These are phyloP conservation scores for Drosophila recens DNA, from an alignment of 2,888 invertebrate species.

Conservation along the genomic window DNA sequence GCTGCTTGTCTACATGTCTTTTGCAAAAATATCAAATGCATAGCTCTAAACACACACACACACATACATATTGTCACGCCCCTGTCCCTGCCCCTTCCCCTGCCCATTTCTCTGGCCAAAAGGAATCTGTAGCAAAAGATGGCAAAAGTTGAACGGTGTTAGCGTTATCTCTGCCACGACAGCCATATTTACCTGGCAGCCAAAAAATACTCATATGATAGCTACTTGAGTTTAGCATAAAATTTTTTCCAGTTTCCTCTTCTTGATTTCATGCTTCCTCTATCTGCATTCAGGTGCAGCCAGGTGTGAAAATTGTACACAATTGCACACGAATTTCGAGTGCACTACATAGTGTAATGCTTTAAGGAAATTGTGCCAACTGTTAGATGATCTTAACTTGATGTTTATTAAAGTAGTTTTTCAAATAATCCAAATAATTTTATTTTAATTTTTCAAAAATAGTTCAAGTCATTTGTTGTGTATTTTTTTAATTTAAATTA, in stretches of 20 bases:
- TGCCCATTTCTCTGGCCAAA: neutral
- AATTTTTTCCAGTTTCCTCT: conserved; percentile 18
- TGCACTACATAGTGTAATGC: neutral
- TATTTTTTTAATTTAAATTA: too few relatives aligned
- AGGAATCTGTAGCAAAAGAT: conserved; percentile 4
- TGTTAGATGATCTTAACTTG: too few relatives aligned
- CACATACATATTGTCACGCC: conserved; percentile 12
- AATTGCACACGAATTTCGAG: conserved; percentile 4
- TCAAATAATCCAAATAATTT: too few relatives aligned
- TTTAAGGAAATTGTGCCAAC: too few relatives aligned
- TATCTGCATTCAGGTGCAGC: conserved; percentile 16
- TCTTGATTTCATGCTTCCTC: conserved; percentile 6
- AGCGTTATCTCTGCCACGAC: conserved; percentile 71
- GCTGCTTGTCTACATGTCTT: conserved; percentile 66
- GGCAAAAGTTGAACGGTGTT: conserved; percentile 67
- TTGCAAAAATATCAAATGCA: conserved; percentile 77
- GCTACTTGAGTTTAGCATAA: conserved; percentile 50
- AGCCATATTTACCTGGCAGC: conserved; percentile 79
- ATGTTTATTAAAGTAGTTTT: too few relatives aligned
- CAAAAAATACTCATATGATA: conserved; percentile 42
- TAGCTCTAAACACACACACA: conserved; percentile 53
- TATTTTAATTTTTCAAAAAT: too few relatives aligned
- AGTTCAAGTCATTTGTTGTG: too few relatives aligned
- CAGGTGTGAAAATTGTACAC: conserved; percentile 10
- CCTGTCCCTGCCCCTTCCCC: neutral